phyloP scores from a whole-genome alignment of 2,888 invertebrate genomes.

The Acronicta aceris region DNA sequence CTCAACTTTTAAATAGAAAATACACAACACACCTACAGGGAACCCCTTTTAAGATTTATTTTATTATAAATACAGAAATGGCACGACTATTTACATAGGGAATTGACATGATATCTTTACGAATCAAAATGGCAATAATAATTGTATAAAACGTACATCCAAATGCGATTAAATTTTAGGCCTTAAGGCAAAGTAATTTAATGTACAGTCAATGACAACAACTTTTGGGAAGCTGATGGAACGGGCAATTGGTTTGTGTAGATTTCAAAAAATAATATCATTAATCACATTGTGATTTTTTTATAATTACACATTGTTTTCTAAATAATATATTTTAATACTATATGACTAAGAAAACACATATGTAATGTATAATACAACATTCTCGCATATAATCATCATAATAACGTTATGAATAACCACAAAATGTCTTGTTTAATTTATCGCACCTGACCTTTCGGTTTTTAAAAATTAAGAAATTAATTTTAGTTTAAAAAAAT shows the following conservation, averaged over 20 bases:
- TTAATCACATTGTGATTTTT: not conserved
- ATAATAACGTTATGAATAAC: too few relatives aligned
- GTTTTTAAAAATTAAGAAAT: not conserved
- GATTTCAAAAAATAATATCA: not conserved
- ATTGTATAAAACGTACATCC: conserved; percentile 60
- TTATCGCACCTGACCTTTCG: too few relatives aligned
- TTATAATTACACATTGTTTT: not conserved
- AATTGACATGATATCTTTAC: conserved; percentile 84
- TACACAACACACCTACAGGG: conserved; percentile 75
- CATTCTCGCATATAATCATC: too few relatives aligned
- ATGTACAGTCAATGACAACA: conserved; percentile 62
- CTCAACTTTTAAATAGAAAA: conserved; percentile 68
- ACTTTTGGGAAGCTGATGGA: conserved; percentile 10
- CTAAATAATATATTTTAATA: not conserved
- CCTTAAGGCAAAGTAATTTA: conserved; percentile 61
- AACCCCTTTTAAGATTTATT: conserved; percentile 65
- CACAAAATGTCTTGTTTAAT: too few relatives aligned
- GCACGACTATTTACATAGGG: conserved; percentile 87
- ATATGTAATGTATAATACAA: too few relatives aligned
- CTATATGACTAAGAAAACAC: not conserved
- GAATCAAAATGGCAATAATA: conserved; percentile 65
- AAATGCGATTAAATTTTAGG: conserved; percentile 65
- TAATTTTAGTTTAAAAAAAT: not conserved
- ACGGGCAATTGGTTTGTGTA: conserved; percentile 3
- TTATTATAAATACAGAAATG: conserved; percentile 79